Evolutionary conservation across 2,888 invertebrate species (phyloP).

Genomic region (Pandemis corylana): DNA sequence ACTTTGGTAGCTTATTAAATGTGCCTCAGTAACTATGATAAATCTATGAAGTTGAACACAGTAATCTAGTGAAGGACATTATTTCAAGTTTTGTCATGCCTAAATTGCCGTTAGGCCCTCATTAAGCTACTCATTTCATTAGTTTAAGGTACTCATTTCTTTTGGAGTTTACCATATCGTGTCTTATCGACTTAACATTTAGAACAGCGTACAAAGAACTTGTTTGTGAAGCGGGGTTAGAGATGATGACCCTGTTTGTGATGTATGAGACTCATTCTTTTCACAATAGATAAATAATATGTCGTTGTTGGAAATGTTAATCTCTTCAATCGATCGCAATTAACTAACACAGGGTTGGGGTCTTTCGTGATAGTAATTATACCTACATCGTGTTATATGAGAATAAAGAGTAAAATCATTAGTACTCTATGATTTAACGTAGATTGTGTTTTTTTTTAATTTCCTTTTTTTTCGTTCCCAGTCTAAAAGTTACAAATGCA

Average conservation of each 20-base stretch:
- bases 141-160: background rate
- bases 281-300: background rate
- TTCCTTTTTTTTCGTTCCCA: no score
- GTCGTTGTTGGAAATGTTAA: background rate
- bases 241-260: conserved; percentile 20
- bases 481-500: no score
- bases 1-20: background rate
- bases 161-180: background rate
- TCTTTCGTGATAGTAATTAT: background rate
- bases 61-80: background rate
- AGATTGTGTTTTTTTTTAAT: no score
- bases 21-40: no score
- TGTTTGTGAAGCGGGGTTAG: conserved; percentile 30
- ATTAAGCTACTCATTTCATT: no score
- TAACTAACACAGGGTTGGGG: background rate
- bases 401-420: no score
- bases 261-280: conserved; percentile 6
- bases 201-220: conserved; percentile 20
- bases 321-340: background rate
- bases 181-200: conserved; percentile 20
- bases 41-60: background rate
- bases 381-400: no score
- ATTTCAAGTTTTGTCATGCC: background rate
- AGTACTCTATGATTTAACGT: no score
- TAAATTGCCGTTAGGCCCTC: no score